These are phyloP conservation scores for Macaca nemestrina DNA, from an alignment of 2,113 vertebrate species.

Conservation along the genomic window DNA sequence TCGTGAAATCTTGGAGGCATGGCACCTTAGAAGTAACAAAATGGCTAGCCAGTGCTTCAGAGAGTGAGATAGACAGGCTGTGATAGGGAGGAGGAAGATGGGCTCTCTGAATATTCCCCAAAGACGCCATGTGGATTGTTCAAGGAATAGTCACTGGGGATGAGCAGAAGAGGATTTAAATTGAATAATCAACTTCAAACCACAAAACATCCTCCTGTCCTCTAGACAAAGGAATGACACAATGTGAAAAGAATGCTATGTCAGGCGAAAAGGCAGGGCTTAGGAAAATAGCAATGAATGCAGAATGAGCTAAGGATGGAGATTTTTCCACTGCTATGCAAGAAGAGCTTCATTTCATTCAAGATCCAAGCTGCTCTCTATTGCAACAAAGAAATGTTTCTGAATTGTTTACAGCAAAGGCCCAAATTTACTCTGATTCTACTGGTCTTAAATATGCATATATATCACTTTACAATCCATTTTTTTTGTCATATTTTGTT, in stretches of 20 bases:
- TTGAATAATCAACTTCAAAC: constrained; percentile 54
- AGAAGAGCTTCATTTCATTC: neutral
- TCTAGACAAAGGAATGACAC: constrained; percentile 26
- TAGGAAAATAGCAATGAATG: neutral
- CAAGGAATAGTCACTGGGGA: constrained; percentile 5
- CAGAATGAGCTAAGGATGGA: neutral
- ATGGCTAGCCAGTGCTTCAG: neutral
- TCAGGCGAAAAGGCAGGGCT: neutral
- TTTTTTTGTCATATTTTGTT: neutral
- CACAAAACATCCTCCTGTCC: constrained; percentile 39
- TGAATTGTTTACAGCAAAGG: neutral
- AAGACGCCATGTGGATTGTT: neutral
- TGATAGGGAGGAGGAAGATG: neutral
- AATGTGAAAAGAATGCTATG: constrained; percentile 12
- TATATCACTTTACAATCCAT: neutral
- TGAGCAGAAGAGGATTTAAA: constrained; percentile 45
- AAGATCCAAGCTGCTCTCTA: neutral
- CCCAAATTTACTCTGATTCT: neutral
- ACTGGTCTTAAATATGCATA: neutral
- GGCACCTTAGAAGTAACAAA: neutral
- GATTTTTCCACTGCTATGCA: neutral
- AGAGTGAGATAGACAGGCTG: neutral
- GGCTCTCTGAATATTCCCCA: neutral
- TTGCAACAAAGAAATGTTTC: neutral
- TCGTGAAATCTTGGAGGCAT: neutral